These are phyloP conservation scores for Xestia ashworthii DNA, from an alignment of 2,888 invertebrate species.

Conservation along the genomic window DNA sequence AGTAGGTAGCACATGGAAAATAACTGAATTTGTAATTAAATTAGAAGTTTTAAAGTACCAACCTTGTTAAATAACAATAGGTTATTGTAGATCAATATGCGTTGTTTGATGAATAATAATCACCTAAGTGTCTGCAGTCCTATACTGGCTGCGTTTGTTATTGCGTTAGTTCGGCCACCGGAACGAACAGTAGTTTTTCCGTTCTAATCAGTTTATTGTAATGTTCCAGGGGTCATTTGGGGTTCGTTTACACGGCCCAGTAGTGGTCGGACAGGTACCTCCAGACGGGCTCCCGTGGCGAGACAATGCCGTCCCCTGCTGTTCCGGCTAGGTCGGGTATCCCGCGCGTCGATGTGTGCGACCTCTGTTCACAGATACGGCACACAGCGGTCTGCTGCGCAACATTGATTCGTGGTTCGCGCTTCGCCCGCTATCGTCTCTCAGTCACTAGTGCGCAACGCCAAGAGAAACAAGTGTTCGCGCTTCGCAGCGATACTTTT, in stretches of 20 bases:
- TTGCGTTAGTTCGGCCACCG: conserved; percentile 30
- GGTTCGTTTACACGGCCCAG: conserved; percentile 78
- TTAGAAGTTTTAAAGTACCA: conserved; percentile 5
- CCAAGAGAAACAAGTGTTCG: conserved; percentile 84
- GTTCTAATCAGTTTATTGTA: conserved; percentile 51
- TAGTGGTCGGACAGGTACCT: conserved; percentile 77
- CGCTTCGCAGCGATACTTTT: conserved; percentile 79
- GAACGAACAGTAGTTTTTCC: conserved; percentile 52
- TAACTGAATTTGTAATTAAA: conserved; percentile 8
- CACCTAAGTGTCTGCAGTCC: conserved; percentile 15
- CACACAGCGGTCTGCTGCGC: conserved; percentile 82
- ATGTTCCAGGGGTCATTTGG: conserved; percentile 70
- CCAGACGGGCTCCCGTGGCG: conserved; percentile 73
- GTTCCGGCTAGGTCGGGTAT: conserved; percentile 67
- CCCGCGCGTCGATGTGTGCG: conserved; percentile 75
- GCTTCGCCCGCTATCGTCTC: conserved; percentile 78
- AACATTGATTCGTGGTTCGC: conserved; percentile 89
- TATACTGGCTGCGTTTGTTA: conserved; percentile 15
- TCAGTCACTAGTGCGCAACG: conserved; percentile 90
- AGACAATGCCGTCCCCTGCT: conserved; percentile 76
- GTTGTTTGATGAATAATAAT: conserved; percentile 45
- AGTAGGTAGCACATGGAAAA: not conserved
- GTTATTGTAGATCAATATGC: conserved; percentile 24
- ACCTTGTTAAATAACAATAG: conserved; percentile 39
- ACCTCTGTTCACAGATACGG: conserved; percentile 70